A percentile compares a stretch with the other conserved stretches of the same genome.
phyloP scores from a whole-genome alignment of 2,888 invertebrate genomes.

The Drosophila rubida region DNA sequence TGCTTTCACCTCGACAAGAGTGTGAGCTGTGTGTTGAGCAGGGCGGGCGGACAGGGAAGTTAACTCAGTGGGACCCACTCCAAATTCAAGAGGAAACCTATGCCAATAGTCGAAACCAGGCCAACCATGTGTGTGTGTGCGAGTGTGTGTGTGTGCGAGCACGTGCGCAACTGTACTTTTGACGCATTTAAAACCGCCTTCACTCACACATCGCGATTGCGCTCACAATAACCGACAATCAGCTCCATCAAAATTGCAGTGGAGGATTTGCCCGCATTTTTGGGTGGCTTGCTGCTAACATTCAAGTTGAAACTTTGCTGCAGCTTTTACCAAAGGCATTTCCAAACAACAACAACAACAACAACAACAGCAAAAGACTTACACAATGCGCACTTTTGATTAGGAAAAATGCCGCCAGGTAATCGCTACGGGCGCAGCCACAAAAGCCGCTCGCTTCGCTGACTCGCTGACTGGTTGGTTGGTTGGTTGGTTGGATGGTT shows the following conservation, averaged over 20 bases:
- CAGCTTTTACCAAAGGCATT: slow-evolving; percentile 51
- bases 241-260: slow-evolving; percentile 41
- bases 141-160: slow-evolving; percentile 15
- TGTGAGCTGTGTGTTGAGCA: background rate
- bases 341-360: slow-evolving; percentile 25
- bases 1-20: slow-evolving; percentile 25
- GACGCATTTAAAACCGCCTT: slow-evolving; percentile 58
- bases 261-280: slow-evolving; percentile 46
- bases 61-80: slow-evolving; percentile 16
- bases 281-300: slow-evolving; percentile 37
- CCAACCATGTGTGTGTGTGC: slow-evolving; percentile 3
- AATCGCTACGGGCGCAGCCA: slow-evolving; percentile 69
- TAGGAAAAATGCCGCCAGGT: slow-evolving; percentile 67
- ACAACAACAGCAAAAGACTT: slow-evolving; percentile 46
- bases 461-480: slow-evolving; percentile 20
- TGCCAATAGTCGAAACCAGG: slow-evolving; percentile 32
- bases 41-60: background rate
- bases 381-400: slow-evolving; percentile 71
- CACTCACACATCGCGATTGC: slow-evolving; percentile 32
- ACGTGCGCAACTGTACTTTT: slow-evolving; percentile 66
- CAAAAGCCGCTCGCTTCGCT: slow-evolving; percentile 56
- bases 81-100: slow-evolving; percentile 28
- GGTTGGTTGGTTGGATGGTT: slow-evolving; percentile 15
- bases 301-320: slow-evolving; percentile 54
- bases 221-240: slow-evolving; percentile 39